Conservation (phyloP, 1,140 invertebrate species). For the Bradysia coprophila region DNA sequence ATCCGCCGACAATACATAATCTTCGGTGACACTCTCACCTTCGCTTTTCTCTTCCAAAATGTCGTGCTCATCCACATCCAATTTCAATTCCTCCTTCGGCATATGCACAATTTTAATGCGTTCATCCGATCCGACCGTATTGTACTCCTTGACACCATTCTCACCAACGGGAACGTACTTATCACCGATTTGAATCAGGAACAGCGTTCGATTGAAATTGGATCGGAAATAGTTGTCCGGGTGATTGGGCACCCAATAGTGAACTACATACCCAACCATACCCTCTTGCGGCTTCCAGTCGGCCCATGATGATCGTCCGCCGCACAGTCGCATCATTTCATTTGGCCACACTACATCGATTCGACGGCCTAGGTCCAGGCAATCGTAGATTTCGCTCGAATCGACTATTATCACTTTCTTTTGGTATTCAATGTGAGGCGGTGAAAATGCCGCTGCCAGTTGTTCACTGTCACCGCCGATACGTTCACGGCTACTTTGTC, state of each 20-base stretch:
- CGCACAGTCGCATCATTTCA: conserved; percentile 64
- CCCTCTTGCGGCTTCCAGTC: conserved; percentile 76
- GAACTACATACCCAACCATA: conserved; percentile 82
- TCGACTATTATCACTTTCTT: conserved; percentile 34
- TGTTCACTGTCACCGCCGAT: conserved; percentile 19
- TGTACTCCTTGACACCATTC: conserved; percentile 54
- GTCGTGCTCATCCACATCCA: not conserved
- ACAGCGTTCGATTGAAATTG: conserved; percentile 75
- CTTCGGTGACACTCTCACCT: not conserved
- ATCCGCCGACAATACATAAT: not conserved
- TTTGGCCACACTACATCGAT: conserved; percentile 87
- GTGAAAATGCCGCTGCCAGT: conserved; percentile 8
- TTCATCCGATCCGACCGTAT: conserved; percentile 9
- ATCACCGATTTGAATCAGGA: conserved; percentile 83
- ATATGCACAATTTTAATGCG: not conserved
- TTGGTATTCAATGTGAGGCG: conserved; percentile 28
- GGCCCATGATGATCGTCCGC: conserved; percentile 75
- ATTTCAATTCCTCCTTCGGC: not conserved
- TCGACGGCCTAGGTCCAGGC: conserved; percentile 68
- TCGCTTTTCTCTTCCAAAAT: not conserved
- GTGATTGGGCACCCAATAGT: conserved; percentile 81
- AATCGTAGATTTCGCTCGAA: conserved; percentile 59
- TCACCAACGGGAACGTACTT: conserved; percentile 86
- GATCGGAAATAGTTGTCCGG: conserved; percentile 66
- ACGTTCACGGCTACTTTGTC: conserved; percentile 12